Evolutionary conservation across 2,113 vertebrate genomes (phyloP).

Genomic region (Lichenostomus cassidix): DNA sequence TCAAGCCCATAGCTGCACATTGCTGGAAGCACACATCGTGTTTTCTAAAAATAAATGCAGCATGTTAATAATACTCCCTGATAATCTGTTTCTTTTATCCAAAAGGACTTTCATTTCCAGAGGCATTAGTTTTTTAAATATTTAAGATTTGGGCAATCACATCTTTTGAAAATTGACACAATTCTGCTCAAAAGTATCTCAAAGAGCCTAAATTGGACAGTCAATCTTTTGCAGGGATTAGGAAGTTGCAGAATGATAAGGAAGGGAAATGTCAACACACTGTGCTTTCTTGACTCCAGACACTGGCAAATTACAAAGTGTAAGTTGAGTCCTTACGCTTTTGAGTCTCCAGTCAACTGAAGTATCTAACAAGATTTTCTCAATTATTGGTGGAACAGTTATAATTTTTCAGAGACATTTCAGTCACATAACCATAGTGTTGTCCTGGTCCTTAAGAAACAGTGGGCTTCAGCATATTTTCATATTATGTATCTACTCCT

Average conservation of each 20-base stretch:
- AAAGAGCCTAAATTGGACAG: neutral
- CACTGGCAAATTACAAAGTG: neutral
- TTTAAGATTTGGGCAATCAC: neutral
- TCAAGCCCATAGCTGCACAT: neutral
- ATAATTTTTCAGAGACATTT: neutral
- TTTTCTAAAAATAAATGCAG: neutral
- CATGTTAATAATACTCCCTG: neutral
- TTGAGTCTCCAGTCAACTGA: neutral
- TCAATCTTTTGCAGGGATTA: neutral
- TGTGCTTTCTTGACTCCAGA: neutral
- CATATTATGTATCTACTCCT: neutral
- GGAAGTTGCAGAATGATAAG: neutral
- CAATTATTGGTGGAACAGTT: neutral
- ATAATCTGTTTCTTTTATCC: neutral
- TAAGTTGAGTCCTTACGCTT: neutral
- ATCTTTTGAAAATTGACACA: neutral
- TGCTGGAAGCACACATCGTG: neutral
- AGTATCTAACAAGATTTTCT: neutral
- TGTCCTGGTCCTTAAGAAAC: neutral
- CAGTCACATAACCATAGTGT: neutral
- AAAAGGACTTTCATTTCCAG: neutral
- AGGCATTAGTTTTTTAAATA: neutral
- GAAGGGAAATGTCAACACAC: neutral
- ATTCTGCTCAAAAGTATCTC: neutral
- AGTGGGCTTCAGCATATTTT: neutral